Base-by-base conservation (phyloP, 2,888 invertebrate species). In the Heteropelma amictum region DNA sequence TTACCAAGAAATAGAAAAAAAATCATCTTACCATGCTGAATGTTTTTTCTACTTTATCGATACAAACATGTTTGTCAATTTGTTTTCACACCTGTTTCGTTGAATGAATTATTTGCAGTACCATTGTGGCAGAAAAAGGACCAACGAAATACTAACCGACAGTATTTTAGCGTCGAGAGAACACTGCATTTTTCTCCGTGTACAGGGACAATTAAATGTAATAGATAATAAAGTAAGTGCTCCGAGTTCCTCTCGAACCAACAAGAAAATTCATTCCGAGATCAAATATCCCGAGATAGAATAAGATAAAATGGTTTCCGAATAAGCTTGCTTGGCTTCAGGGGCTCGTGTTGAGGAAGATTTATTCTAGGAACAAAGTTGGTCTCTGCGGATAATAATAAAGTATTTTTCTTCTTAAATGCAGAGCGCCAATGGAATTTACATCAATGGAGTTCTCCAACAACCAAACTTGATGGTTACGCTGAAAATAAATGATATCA, bases 381-480 rank as follows among this genome's bases (percentile, higher is more conserved):
- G n/a, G 12, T 1, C 3, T 40, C 1, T 3, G 40, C 14, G 40
- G 12, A 40, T 1, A 40, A 40, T 0, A 12, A 8, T 12, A 5
- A 1, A 42, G 47, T 6, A 14, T 42, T 35, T 38, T 17, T 63
- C 60, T 53, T 45, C 61, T 35, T 19, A 3, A 7, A 89, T 90
- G 76, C 82, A 93, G 93, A 93, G 92, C 83, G 88, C 91, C 2
- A 93, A 93, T 90, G 93, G 93, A 56, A 89, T 92, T 17, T 93
- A 85, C 85, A 85, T 93, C 60, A 93, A 92, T 60, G 85, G 86
- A 1, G 82, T 80, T 3, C 88, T 82, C 82, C 90, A 92, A 78
- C 76, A 85, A 10, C 83, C 89, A 35, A 87, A 89, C 45, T 81
- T 81, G 14, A 89, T 90, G 51, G 84, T 89, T 67, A 72, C 80